Base-by-base conservation (phyloP, 2,113 vertebrate species). In the Calypte anna region DNA sequence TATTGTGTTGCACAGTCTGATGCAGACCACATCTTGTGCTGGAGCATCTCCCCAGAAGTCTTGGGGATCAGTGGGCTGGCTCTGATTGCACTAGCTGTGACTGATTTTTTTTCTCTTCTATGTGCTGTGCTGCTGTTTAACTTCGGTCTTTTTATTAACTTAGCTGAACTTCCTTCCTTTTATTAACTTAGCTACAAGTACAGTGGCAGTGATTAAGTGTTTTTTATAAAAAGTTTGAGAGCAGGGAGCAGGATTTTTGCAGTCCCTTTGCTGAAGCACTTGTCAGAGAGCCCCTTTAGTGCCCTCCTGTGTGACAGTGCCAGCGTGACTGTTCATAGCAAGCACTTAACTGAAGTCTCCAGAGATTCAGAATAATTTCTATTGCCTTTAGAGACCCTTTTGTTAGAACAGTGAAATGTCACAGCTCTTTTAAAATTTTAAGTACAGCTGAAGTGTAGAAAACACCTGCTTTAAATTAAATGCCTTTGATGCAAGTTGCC, bases 391-490 rank as follows among this genome's bases (percentile, higher is more conserved):
- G 91, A 91, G 84, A 92, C 12, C 28, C 50, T 81, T 94, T 78
- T 88, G 68, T 93, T 88, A 83, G 57, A 95, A 70, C 31, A 88
- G 82, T 67, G 64, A 88, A 94, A 93, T 90, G 88, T 90, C 95
- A 93, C 82, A 78, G 53, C 68, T 72, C 67, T 43, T 82, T 78
- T 79, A 64, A 53, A 82, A 87, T 14, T 3, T 3, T 58, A 89
- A 79, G 78, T 82, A 64, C 59, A 66, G 46, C 57, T 58, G 48
- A 82, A 90, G 82, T 57, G 54, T 57, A 53, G 81, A 81, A 92
- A 95, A 81, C n/a, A 76, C 50, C 48, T 89, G 54, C 64, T 85
- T 77, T 55, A 81, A 38, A 33, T 79, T 21, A 73, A 62, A 73
- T 63, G 58, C 51, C 74, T 33, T 22, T 74, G 72, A 31, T 88